Percentiles rank a stretch among this genome's conserved stretches.
These are phyloP conservation scores for Archocentrus centrarchus DNA, from an alignment of 2,113 vertebrate species.

Conservation along the genomic window DNA sequence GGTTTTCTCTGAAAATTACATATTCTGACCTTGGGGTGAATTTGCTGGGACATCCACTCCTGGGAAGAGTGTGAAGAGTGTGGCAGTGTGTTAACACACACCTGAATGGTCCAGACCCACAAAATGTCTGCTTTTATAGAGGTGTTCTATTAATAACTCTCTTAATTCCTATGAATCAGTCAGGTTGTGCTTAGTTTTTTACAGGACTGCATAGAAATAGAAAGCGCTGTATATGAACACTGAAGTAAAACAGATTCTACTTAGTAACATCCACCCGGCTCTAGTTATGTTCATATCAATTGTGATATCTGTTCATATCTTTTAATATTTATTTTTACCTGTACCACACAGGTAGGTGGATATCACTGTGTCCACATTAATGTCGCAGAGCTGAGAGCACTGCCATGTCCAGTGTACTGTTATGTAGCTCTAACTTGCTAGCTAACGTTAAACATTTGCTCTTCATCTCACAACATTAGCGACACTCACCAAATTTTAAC, in stretches of 20 bases:
- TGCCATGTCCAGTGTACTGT: neutral
- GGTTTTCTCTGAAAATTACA: no score
- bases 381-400: neutral
- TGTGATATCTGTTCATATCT: neutral
- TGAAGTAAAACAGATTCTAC: neutral
- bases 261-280: neutral
- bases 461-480: neutral
- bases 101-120: no score
- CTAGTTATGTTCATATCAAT: neutral
- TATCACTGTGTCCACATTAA: neutral
- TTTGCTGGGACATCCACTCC: no score
- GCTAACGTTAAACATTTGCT: neutral
- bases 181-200: neutral
- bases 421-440: neutral
- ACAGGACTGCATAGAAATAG: neutral
- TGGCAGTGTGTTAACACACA: no score
- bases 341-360: neutral
- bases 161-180: neutral
- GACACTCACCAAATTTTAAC: constrained; percentile 28
- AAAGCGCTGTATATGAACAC: neutral
- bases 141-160: neutral
- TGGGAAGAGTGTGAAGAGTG: no score
- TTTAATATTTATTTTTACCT: neutral
- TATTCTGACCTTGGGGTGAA: no score
- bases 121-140: no score